Base-by-base conservation (phyloP, 2,113 vertebrate genomes). In the Podilymbus podiceps region DNA sequence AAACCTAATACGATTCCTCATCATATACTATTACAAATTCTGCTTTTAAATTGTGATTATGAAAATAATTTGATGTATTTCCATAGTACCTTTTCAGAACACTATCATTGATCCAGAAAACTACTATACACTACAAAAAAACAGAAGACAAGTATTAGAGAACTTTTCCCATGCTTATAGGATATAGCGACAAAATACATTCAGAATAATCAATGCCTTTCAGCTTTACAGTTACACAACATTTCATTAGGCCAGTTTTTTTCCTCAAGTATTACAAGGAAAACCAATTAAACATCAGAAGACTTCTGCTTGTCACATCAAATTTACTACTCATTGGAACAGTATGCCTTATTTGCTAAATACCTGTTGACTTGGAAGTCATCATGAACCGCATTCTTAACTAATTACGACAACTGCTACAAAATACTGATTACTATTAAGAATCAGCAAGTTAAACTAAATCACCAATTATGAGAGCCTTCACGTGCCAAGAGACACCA, bases 281-380 rank as follows among this genome's bases (percentile, higher is more conserved):
- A 91, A 95, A 69, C 59, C 52, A 96, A 91, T 80, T 90, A 95
- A 90, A 86, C 82, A 88, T 94, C 85, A 96, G 90, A 94, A 90
- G 82, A 95, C 75, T 84, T 23, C 47, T n/a, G 44, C 78, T 52
- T 93, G 88, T 93, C 82, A 95, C 52, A 81, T 84, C 76, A 86
- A 74, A 88, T 88, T 88, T 88, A 89, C 62, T 89, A 77, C 52
- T 90, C 78, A 52, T 14, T 81, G 60, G 33, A 93, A 92, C 55
- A 90, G 72, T 67, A 49, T 46, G 60, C 23, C 55, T 69, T 91
- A 79, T 55, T 93, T 18, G 0, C 59, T 90, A 90, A 81, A 46
- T 81, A 77, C 0, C 1, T 63, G 72, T 79, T 83, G 81, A 89
- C 80, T 95, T 81, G 60, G 84, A 93, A 93, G 76, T 68, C 93